These are phyloP conservation scores for Drosophila ironensis DNA, from an alignment of 1,140 invertebrate species.

Conservation along the genomic window DNA sequence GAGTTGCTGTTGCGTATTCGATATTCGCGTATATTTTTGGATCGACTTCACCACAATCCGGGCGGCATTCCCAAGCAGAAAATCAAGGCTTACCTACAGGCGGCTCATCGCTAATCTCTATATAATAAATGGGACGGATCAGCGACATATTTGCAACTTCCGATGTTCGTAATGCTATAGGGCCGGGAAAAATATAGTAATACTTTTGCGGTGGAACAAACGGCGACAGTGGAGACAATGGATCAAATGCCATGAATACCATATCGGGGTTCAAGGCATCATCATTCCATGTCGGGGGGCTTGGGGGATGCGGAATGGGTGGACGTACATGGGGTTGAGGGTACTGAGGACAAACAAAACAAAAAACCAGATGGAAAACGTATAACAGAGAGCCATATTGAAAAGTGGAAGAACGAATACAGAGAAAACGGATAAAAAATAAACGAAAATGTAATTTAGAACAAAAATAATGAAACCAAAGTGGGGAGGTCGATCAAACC, in stretches of 20 bases:
- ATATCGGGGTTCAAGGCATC: too few species aligned
- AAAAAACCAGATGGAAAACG: conserved; percentile 28
- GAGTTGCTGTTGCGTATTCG: conserved; percentile 12
- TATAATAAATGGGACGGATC: background rate
- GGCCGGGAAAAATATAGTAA: conserved; percentile 55
- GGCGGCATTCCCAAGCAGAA: conserved; percentile 73
- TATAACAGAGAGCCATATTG: conserved; percentile 9
- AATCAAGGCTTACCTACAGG: conserved; percentile 22
- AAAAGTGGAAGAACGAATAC: background rate
- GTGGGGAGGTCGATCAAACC: background rate
- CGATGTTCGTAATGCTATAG: conserved; percentile 9
- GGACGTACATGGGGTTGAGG: conserved; percentile 1
- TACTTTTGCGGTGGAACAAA: conserved; percentile 25
- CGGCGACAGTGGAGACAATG: conserved; percentile 18
- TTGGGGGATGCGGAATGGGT: conserved; percentile 8
- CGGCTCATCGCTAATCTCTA: background rate
- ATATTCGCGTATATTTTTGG: conserved; percentile 16
- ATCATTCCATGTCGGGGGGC: background rate
- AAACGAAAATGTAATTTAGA: conserved; percentile 18
- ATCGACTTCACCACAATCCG: conserved; percentile 29
- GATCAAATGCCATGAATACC: too few species aligned
- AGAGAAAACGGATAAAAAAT: background rate
- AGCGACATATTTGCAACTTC: background rate
- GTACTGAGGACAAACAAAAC: conserved; percentile 26
- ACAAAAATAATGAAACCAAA: background rate